Evolutionary conservation across 1,140 invertebrate genomes (phyloP), one percentile per base, ranked within the genome.

Genomic region (Lutraria rhynchaena): DNA sequence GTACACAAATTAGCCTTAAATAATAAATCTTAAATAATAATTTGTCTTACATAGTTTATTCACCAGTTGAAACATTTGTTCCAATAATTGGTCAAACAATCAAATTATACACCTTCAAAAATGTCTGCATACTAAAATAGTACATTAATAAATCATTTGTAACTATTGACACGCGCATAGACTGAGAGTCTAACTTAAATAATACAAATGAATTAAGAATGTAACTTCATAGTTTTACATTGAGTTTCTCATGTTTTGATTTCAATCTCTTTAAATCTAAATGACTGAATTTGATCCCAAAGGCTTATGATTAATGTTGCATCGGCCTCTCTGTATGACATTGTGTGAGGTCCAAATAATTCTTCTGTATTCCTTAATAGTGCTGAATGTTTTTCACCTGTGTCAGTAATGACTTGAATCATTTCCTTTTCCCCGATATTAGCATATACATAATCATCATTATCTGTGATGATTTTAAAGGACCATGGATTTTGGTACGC

Each of bases 341-440:
- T 80, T n/a, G 76, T 58, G 65, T 80, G 76, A 31, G 76, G 76
- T 15, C 76, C 76, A 33, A 80, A 80, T 31, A 80, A 37, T 24
- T 80, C 24, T 35, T 65, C 61, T 11, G 60, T 80, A 41, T 70
- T 80, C n/a, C 76, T 80, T 0, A 80, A 37, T 13, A 80, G 27
- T 3, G 65, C 57, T 4, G 15, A 57, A 31, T 70, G 46, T 33
- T 70, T 69, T 0, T 41, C 46, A n/a, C 76, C 76, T 1, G 61
- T 70, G 65, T 69, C 63, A 13, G 76, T 69, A 27, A 80, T 67
- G 3, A 80, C 55, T 29, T 80, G 76, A 24, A 80, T 80, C 76
- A 80, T 80, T 2, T 80, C 76, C 22, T 80, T 80, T 19, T 80
- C 76, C 17, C 76, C 76, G 7, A 80, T 51, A 24, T 80, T 80